A percentile compares a stretch with the other conserved stretches of the same genome.
Conservation (phyloP, 2,888 invertebrate species). For the Rhagonycha fulva region DNA sequence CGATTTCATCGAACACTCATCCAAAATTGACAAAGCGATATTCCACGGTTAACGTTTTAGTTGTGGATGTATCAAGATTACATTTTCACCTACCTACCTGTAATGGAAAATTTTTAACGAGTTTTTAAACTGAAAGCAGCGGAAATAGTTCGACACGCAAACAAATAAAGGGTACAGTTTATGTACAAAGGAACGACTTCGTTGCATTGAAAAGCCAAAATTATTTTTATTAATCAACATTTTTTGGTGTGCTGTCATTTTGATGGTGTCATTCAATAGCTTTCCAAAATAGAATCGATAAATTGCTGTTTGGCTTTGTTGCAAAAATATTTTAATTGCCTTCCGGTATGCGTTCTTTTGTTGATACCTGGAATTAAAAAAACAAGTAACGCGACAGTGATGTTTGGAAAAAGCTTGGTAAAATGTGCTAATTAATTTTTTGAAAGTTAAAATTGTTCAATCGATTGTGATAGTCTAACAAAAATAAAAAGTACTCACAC, state of each 20-base stretch:
- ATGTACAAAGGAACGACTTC: background rate
- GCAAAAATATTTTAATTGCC: background rate
- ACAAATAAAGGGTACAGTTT: background rate
- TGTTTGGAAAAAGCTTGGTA: background rate
- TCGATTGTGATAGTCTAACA: too few species aligned
- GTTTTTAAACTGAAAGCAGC: background rate
- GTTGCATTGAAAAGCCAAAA: background rate
- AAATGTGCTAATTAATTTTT: too few species aligned
- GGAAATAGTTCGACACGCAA: background rate
- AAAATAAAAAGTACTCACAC: too few species aligned
- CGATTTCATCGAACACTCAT: background rate
- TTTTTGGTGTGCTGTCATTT: background rate
- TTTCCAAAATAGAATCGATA: background rate
- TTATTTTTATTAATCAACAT: background rate
- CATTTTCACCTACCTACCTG: background rate
- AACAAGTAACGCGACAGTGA: background rate
- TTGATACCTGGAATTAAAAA: background rate
- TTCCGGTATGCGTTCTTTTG: background rate
- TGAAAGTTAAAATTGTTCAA: too few species aligned
- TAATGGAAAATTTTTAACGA: background rate
- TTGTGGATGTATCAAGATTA: background rate
- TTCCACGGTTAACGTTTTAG: background rate
- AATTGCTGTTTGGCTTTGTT: background rate
- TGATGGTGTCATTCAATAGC: background rate
- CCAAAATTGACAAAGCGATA: constrained; percentile 8